Base-by-base conservation (phyloP, 2,113 vertebrate species). In the Falcunculus frontatus region DNA sequence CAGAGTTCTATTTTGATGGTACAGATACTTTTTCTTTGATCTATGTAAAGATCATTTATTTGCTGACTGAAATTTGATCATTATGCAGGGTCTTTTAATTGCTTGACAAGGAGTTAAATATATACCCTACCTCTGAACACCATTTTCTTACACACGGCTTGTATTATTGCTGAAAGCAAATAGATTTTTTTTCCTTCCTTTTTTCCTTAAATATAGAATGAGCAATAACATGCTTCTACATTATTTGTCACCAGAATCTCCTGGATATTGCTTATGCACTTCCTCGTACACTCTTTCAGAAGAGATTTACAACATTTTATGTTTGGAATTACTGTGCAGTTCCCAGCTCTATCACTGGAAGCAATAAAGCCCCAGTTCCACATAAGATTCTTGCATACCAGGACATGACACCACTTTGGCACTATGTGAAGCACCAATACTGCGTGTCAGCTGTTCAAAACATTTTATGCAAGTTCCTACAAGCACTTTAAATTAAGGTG, bases 401-500 rank as follows among this genome's bases (percentile, higher is more conserved):
- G 68, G 69, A 90, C 62, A 35, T n/a, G 92, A 92, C 86, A 88
- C 93, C 81, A 84, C 91, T 94, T 84, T 87, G 92, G 84, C 91
- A 65, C 72, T 72, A 35, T 8, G 56, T 6, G 17, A 85, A 94
- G 33, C 35, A 70, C 94, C 79, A 82, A 85, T 68, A 53, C 86
- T 77, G 84, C 35, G 5, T 8, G 73, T 92, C 91, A 68, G 50
- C 83, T 72, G 76, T 84, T 95, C 94, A 88, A 78, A 84, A 78
- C 25, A 35, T 83, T 94, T 93, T 90, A 95, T 86, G 88, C 46
- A 70, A 52, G 62, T 86, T 94, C 88, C 94, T 77, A 81, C 80
- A 83, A 87, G 96, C 91, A 92, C 90, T 93, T 96, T 90, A 72
- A 86, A 89, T 37, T 75, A 90, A 95, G 87, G 92, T 46, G 50